A percentile compares a stretch with the other conserved stretches of the same genome.
phyloP scores from a whole-genome alignment of 2,888 invertebrate genomes.

The Polylopha cassiicola region DNA sequence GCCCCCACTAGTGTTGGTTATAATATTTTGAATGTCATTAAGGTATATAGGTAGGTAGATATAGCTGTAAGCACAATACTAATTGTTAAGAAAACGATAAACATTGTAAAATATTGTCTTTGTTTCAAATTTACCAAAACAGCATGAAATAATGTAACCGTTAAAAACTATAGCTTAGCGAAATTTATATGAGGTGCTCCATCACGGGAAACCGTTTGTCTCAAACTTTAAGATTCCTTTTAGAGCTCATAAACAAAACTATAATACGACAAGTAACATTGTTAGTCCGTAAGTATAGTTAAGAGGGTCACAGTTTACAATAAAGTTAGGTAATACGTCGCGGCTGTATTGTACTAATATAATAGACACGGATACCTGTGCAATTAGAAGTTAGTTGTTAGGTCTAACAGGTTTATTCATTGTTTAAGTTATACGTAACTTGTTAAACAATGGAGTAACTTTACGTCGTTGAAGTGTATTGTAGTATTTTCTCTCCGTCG shows the following conservation, averaged over 20 bases:
- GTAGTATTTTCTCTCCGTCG: no score
- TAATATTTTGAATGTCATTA: no score
- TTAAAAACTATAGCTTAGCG: conserved; percentile 14
- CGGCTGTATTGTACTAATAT: conserved; percentile 15
- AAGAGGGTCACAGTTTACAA: conserved; percentile 30
- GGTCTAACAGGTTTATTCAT: conserved; percentile 16
- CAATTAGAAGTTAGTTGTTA: conserved; percentile 20
- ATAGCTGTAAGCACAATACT: no score
- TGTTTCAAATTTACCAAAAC: not conserved
- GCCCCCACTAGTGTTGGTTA: no score
- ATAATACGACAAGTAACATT: conserved; percentile 36
- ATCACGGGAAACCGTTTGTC: conserved; percentile 20
- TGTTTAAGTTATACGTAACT: no score
- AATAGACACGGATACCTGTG: conserved; percentile 17
- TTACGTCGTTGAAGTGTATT: no score
- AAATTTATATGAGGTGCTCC: conserved; percentile 17
- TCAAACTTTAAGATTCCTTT: conserved; percentile 40
- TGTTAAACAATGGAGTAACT: no score
- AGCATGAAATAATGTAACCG: not conserved
- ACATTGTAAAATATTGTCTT: no score
- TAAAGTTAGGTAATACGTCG: conserved; percentile 17
- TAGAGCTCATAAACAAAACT: conserved; percentile 44
- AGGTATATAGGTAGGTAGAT: no score
- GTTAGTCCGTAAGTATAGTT: conserved; percentile 34
- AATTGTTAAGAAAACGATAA: no score